These are phyloP conservation scores for Aulostomus chinensis DNA, from an alignment of 2,797 vertebrate genomes.

Conservation along the genomic window DNA sequence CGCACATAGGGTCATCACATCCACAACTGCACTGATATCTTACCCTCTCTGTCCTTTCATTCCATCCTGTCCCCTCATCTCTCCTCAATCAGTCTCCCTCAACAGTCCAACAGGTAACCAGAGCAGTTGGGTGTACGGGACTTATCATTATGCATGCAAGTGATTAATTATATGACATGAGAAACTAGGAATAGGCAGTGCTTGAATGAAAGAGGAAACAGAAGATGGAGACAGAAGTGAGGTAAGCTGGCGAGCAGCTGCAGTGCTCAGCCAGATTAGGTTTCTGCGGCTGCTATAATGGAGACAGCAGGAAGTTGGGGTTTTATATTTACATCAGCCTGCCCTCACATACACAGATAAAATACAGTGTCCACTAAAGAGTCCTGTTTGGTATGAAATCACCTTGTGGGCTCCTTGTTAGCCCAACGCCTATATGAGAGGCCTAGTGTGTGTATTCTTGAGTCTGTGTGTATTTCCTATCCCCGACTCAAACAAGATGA, in stretches of 20 bases:
- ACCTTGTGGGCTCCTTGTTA: not conserved
- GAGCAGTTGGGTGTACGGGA: conserved; percentile 10
- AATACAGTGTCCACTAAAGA: conserved; percentile 3
- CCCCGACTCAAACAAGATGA: conserved; percentile 29
- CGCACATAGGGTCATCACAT: conserved; percentile 83
- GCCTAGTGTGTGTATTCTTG: conserved; percentile 6
- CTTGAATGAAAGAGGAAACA: conserved; percentile 20
- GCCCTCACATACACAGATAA: conserved; percentile 43
- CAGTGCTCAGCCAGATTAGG: conserved; percentile 70
- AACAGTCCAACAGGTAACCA: conserved; percentile 23
- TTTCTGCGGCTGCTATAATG: conserved; percentile 74
- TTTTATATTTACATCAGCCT: conserved; percentile 78
- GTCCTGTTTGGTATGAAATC: conserved; percentile 4
- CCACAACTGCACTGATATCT: conserved; percentile 88
- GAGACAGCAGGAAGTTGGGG: conserved; percentile 76
- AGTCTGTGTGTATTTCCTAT: conserved; percentile 19
- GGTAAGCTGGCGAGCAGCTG: conserved; percentile 43
- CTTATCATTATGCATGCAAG: too few relatives aligned
- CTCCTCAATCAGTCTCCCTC: conserved; percentile 7
- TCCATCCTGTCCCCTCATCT: not conserved
- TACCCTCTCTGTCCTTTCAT: conserved; percentile 21
- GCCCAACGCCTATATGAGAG: conserved; percentile 1
- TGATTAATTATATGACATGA: conserved; percentile 52
- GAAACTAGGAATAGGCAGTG: conserved; percentile 11
- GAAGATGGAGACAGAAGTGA: conserved; percentile 29